phyloP scores from a whole-genome alignment of 2,113 vertebrate genomes.

The Rhadina sibilatrix region DNA sequence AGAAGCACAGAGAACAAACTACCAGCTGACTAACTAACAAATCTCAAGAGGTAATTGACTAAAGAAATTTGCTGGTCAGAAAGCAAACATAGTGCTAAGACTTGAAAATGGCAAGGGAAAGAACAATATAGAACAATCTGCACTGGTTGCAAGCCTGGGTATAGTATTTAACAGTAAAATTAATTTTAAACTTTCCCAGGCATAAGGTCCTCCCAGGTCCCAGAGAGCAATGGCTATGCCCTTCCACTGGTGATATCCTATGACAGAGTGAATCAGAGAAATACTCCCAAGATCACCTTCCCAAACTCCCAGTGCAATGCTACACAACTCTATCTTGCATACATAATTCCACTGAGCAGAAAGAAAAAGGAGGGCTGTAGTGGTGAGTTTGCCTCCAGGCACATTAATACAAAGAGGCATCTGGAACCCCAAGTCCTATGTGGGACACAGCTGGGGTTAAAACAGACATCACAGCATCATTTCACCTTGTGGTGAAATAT shows the following conservation, averaged over 20 bases:
- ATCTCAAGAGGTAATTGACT: background rate
- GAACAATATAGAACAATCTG: background rate
- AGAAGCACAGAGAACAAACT: background rate
- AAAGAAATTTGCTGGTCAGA: background rate
- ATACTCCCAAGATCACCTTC: background rate
- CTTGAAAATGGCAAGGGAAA: background rate
- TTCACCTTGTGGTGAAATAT: background rate
- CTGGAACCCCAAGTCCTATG: background rate
- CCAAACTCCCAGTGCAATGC: background rate
- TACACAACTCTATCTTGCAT: background rate
- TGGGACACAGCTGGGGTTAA: background rate
- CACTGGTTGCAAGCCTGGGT: background rate
- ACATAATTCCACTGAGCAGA: background rate
- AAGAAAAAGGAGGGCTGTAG: background rate
- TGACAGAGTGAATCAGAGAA: background rate
- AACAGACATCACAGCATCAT: background rate
- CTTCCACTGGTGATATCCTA: background rate
- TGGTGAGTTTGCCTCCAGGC: background rate
- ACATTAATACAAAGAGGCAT: background rate
- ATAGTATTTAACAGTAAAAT: background rate
- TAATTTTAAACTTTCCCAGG: background rate
- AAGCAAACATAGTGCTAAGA: background rate
- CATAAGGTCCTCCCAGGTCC: background rate
- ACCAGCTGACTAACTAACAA: background rate
- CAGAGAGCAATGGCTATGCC: background rate